These are phyloP conservation scores for Spilosoma lubricipeda DNA, from an alignment of 2,888 invertebrate genomes.

Conservation along the genomic window DNA sequence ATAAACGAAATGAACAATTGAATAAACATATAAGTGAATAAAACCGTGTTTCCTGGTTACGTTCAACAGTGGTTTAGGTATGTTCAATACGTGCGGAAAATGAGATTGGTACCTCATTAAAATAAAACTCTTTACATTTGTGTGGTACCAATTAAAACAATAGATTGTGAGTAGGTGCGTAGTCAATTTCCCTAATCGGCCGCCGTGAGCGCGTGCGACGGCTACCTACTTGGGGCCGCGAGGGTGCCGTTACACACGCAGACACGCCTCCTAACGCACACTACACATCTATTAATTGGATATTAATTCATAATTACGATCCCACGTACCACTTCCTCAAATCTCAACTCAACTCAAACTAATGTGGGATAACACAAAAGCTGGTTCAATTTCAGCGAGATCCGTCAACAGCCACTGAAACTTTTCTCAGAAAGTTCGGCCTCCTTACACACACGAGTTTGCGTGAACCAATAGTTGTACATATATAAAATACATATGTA, in stretches of 20 bases:
- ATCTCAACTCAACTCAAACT: slow-evolving; percentile 13
- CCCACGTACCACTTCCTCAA: slow-evolving; percentile 18
- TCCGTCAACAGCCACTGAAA: slow-evolving; percentile 52
- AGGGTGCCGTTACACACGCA: slow-evolving; percentile 70
- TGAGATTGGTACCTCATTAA: slow-evolving; percentile 56
- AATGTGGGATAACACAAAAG: slow-evolving; percentile 29
- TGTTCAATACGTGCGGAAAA: slow-evolving; percentile 43
- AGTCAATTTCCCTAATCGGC: slow-evolving; percentile 76
- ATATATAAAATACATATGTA: slow-evolving; percentile 50
- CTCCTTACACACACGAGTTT: slow-evolving; percentile 61
- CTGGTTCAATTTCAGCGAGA: slow-evolving; percentile 42
- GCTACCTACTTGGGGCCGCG: slow-evolving; percentile 77
- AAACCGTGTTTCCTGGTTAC: slow-evolving; percentile 44
- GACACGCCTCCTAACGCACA: slow-evolving; percentile 74
- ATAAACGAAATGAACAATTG: slow-evolving; percentile 25
- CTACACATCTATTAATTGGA: slow-evolving; percentile 44
- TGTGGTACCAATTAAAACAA: slow-evolving; percentile 66
- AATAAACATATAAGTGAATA: slow-evolving; percentile 24
- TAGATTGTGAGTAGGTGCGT: slow-evolving; percentile 62
- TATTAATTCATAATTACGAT: slow-evolving; percentile 36
- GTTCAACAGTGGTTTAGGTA: slow-evolving; percentile 37
- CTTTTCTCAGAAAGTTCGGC: slow-evolving; percentile 65
- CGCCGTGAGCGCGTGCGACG: slow-evolving; percentile 62
- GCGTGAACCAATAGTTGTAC: slow-evolving; percentile 51
- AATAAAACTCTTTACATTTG: slow-evolving; percentile 53